phyloP scores from a whole-genome alignment of 2,888 invertebrate species.

The Agrilus mali region DNA sequence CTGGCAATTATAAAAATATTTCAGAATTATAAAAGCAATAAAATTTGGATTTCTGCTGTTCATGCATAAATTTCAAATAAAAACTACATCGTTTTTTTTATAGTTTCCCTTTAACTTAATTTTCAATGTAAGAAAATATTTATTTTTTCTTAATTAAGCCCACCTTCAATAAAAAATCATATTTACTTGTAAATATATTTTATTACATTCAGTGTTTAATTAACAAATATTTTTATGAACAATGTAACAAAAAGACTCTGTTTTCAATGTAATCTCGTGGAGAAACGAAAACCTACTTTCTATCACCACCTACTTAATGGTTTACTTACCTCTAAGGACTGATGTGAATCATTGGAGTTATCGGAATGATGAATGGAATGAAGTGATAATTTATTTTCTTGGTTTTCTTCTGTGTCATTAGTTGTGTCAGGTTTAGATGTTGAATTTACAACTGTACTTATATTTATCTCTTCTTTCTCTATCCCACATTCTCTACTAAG shows the following conservation, averaged over 20 bases:
- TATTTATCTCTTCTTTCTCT: constrained; percentile 1
- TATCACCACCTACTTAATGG: too few relatives aligned
- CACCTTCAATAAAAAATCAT: background rate
- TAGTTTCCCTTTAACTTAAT: background rate
- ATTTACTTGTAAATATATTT: too few relatives aligned
- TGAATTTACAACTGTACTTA: background rate
- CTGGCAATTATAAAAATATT: background rate
- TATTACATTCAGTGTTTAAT: too few relatives aligned
- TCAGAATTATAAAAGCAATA: too few relatives aligned
- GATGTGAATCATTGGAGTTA: constrained; percentile 5
- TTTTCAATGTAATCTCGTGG: too few relatives aligned
- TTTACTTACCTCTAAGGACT: too few relatives aligned
- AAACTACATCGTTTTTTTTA: background rate
- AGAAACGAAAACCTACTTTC: too few relatives aligned
- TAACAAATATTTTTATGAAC: too few relatives aligned
- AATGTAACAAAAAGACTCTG: too few relatives aligned
- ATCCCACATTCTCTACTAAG: constrained; percentile 12
- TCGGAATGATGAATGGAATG: constrained; percentile 18
- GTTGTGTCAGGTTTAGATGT: background rate
- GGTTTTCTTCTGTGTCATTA: background rate
- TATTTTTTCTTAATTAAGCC: background rate
- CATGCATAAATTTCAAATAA: too few relatives aligned
- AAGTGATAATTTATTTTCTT: constrained; percentile 3
- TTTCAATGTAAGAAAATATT: too few relatives aligned
- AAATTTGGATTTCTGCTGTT: too few relatives aligned